Conservation (phyloP, 2,888 invertebrate species). For the Lingula anatina region DNA sequence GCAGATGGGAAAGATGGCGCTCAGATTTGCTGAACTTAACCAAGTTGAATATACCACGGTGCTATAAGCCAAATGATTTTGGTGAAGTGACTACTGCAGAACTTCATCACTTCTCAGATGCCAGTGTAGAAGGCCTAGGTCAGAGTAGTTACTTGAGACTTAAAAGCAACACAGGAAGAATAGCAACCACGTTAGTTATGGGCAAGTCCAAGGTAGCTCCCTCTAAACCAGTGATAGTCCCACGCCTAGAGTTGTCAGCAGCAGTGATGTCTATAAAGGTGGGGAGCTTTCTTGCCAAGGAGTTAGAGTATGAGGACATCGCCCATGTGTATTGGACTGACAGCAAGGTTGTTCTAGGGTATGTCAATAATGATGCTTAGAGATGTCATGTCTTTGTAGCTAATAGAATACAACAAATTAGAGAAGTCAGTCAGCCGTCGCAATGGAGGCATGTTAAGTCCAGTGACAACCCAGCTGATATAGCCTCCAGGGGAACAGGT, state of each 20-base stretch:
- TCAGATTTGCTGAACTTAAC: background rate
- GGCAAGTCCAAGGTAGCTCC: slow-evolving; percentile 15
- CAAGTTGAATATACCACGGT: background rate
- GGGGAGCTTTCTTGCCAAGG: slow-evolving; percentile 2
- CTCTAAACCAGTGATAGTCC: slow-evolving; percentile 7
- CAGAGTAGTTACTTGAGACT: slow-evolving; percentile 16
- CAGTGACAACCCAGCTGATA: slow-evolving; percentile 11
- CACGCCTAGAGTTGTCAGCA: slow-evolving; percentile 11
- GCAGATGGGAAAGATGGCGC: background rate
- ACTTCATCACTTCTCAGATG: slow-evolving; percentile 12
- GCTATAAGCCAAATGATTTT: background rate
- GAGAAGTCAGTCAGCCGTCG: slow-evolving; percentile 1
- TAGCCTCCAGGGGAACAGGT: slow-evolving; percentile 9
- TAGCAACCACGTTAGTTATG: slow-evolving; percentile 15
- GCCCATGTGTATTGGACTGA: slow-evolving; percentile 13
- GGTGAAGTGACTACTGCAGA: background rate
- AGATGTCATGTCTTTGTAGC: slow-evolving; percentile 13
- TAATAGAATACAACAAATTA: slow-evolving; percentile 11
- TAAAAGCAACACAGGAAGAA: slow-evolving; percentile 3
- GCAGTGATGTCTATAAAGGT: slow-evolving; percentile 8
- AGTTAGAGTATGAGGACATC: slow-evolving; percentile 5
- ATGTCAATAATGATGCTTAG: slow-evolving; percentile 9
- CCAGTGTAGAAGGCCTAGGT: slow-evolving; percentile 15
- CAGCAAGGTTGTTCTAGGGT: slow-evolving; percentile 12
- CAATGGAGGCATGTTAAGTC: slow-evolving; percentile 14